Percentiles rank a stretch among this genome's conserved stretches.
Conservation (phyloP, 2,113 vertebrate genomes). For the Lontra canadensis region DNA sequence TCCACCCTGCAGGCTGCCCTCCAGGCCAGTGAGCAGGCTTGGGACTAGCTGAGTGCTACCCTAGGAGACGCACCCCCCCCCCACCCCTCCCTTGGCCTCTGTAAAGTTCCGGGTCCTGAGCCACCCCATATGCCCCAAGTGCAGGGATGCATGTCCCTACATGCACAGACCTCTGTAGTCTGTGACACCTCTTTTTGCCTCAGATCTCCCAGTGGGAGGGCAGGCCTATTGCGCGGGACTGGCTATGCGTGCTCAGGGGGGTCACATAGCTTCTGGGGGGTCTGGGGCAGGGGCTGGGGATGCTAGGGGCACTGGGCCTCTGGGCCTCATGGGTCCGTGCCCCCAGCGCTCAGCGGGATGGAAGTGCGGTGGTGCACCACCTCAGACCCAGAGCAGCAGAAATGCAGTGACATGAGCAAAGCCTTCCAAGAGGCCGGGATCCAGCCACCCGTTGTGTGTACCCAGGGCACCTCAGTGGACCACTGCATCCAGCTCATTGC, state of each 20-base stretch:
- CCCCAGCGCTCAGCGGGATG: conserved; percentile 81
- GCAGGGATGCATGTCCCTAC: neutral
- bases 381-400: conserved; percentile 87
- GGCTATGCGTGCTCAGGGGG: neutral
- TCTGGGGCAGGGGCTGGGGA: neutral
- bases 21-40: neutral
- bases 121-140: neutral
- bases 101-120: neutral
- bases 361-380: conserved; percentile 92
- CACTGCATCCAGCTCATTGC: conserved; percentile 88
- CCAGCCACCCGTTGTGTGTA: conserved; percentile 86
- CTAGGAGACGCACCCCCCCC: neutral
- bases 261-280: too few relatives aligned
- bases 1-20: neutral
- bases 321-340: neutral
- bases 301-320: neutral
- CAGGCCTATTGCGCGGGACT: neutral
- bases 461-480: conserved; percentile 74
- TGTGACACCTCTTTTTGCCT: neutral
- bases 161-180: neutral
- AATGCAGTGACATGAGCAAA: conserved; percentile 90
- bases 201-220: neutral
- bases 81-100: neutral
- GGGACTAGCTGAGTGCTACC: neutral
- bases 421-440: conserved; percentile 87